A percentile compares a stretch with the other conserved stretches of the same genome.
These are phyloP conservation scores for Chionodraco myersi DNA, from an alignment of 2,113 vertebrate genomes.

Conservation along the genomic window DNA sequence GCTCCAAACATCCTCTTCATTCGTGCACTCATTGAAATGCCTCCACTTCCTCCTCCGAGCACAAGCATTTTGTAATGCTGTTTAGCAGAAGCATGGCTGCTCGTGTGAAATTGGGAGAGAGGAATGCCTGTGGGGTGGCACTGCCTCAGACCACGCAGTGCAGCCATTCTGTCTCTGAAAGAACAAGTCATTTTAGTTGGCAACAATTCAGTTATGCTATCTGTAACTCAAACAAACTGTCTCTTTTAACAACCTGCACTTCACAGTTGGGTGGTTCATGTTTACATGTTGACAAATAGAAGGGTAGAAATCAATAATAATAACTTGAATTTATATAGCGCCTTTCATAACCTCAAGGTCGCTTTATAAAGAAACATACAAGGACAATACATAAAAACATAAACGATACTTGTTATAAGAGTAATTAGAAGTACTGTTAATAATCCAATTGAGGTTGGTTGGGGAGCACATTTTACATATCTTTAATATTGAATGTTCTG, in stretches of 20 bases:
- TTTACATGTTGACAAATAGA: not conserved
- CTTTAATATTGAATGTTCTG: not conserved
- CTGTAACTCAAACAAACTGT: not conserved
- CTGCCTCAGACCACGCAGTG: constrained; percentile 46
- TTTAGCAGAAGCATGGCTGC: constrained; percentile 77
- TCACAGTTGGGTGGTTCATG: not conserved
- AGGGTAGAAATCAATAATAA: no score
- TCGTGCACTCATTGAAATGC: constrained; percentile 93
- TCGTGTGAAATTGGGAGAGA: constrained; percentile 67
- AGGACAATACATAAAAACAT: no score
- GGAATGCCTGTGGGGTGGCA: constrained; percentile 11
- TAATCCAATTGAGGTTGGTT: not conserved
- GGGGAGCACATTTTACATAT: not conserved
- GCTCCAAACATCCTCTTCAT: constrained; percentile 94
- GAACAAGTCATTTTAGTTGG: not conserved
- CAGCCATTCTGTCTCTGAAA: constrained; percentile 62
- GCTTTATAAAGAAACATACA: no score
- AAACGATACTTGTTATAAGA: no score
- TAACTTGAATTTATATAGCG: no score
- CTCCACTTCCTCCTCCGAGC: constrained; percentile 92
- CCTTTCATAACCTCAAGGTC: no score
- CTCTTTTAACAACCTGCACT: not conserved
- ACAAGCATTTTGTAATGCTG: constrained; percentile 92
- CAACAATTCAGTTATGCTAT: not conserved
- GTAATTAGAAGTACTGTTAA: not conserved